Conservation (phyloP, 2,113 vertebrate genomes). For the Perccottus glenii region DNA sequence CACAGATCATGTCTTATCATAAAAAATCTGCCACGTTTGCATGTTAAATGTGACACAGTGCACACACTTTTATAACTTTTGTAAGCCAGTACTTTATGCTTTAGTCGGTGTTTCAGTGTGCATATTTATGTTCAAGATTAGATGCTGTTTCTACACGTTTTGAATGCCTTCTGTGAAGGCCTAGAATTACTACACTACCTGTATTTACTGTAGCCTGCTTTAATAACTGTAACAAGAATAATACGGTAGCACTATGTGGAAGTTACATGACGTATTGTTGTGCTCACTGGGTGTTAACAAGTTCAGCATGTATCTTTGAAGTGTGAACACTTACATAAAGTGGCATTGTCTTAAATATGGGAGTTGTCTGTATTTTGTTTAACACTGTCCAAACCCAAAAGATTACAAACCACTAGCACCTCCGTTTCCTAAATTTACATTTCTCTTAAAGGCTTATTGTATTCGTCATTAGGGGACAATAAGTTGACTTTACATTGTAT, state of each 20-base stretch:
- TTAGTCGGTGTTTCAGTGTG: conserved; percentile 9
- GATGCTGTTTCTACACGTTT: conserved; percentile 35
- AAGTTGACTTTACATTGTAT: too few relatives aligned
- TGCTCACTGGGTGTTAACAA: conserved; percentile 40
- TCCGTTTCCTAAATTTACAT: not conserved
- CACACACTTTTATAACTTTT: conserved; percentile 14
- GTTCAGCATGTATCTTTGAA: conserved; percentile 63
- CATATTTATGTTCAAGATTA: conserved; percentile 27
- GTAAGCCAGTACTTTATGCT: conserved; percentile 24
- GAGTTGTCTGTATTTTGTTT: not conserved
- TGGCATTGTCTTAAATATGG: conserved; percentile 31
- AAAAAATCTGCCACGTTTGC: conserved; percentile 10
- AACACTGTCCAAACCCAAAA: too few relatives aligned
- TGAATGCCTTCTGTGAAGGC: conserved; percentile 74
- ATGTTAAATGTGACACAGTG: conserved; percentile 23
- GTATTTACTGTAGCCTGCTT: conserved; percentile 23
- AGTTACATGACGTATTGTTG: conserved; percentile 29
- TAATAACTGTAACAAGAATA: conserved; percentile 3
- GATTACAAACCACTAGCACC: not conserved
- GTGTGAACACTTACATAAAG: conserved; percentile 61
- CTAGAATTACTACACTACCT: conserved; percentile 41
- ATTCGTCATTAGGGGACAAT: too few relatives aligned
- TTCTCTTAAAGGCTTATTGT: not conserved
- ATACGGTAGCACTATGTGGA: conserved; percentile 26
- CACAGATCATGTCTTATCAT: conserved; percentile 69